Base-by-base conservation (phyloP, 2,888 invertebrate species). In the Dexiosoma caninum region DNA sequence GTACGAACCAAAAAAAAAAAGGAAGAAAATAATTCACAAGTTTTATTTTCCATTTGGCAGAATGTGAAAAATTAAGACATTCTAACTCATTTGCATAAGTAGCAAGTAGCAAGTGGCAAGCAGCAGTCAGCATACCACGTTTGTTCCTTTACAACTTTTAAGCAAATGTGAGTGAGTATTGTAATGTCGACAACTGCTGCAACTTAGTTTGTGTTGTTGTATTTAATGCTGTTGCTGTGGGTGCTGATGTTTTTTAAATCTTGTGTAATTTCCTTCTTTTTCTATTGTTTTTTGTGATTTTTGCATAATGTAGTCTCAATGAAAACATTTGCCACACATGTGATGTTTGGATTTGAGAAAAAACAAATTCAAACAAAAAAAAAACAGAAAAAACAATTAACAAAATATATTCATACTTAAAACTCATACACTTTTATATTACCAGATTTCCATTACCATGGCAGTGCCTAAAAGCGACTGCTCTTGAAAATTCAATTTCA, bases 81-180 rank as follows among this genome's bases (percentile, higher is more conserved):
- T 75, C 16, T 35, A 32, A 32, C 37, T 67, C 76, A 83, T 83
- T 83, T 83, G 83, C 83, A 83, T 83, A 83, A 83, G 83, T 72
- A 83, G 80, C 76, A 27, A 27, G 27, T 72, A 83, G 80, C 76
- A 27, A 27, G 27, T 72, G 82, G 80, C 76, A 69, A 60, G 19
- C 27, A 70, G 14, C 37, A 70, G n/a, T n/a, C n/a, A n/a, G n/a
- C 23, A 71, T 42, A 66, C 49, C 64, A 59, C 59, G 53, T 27
- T 49, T 69, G n/a, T 57, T 55, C 1, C 60, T 32, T 16, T 35
- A n/a, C 19, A 51, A 51, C 40, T 59, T 59, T 67, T 16, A 4
- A 21, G 35, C n/a, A 44, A 72, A 42, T 49, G 55, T 40, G 62
- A 64, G 55, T 40, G 62, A 64, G 67, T 59, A 59, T 40, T 42